Evolutionary conservation across 1,140 invertebrate genomes (phyloP).

Genomic region (Sitodiplosis mosellana): DNA sequence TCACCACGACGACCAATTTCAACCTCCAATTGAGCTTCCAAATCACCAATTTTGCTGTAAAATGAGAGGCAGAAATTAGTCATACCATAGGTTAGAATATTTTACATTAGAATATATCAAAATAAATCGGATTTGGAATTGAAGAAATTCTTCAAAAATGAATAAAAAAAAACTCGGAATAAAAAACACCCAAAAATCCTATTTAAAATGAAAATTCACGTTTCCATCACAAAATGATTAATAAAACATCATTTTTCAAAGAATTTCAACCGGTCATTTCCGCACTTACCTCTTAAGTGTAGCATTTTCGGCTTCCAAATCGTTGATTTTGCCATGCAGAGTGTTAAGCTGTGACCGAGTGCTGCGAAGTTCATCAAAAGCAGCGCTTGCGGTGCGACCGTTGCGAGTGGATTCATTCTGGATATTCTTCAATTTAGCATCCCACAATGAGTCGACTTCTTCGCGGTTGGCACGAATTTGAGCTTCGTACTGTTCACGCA

Average conservation of each 20-base stretch:
- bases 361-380: slow-evolving; percentile 58
- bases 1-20: slow-evolving; percentile 53
- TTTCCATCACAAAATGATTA: no score
- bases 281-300: slow-evolving; percentile 42
- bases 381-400: slow-evolving; percentile 40
- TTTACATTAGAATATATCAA: no score
- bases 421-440: slow-evolving; percentile 55
- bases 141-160: no score
- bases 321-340: slow-evolving; percentile 48
- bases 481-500: slow-evolving; percentile 81
- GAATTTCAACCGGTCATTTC: slow-evolving; percentile 40
- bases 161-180: no score
- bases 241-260: no score
- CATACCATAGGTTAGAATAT: no score
- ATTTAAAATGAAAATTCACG: no score
- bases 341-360: slow-evolving; percentile 52
- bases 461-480: slow-evolving; percentile 73
- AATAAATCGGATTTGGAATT: no score
- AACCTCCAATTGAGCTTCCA: slow-evolving; percentile 64
- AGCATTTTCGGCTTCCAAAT: slow-evolving; percentile 53
- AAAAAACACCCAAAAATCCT: no score
- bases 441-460: slow-evolving; percentile 71
- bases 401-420: slow-evolving; percentile 42
- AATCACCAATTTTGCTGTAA: slow-evolving; percentile 32
- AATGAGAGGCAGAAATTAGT: no score